These are phyloP conservation scores for Oncorhynchus clarkii DNA, from an alignment of 2,113 vertebrate species.

Conservation along the genomic window DNA sequence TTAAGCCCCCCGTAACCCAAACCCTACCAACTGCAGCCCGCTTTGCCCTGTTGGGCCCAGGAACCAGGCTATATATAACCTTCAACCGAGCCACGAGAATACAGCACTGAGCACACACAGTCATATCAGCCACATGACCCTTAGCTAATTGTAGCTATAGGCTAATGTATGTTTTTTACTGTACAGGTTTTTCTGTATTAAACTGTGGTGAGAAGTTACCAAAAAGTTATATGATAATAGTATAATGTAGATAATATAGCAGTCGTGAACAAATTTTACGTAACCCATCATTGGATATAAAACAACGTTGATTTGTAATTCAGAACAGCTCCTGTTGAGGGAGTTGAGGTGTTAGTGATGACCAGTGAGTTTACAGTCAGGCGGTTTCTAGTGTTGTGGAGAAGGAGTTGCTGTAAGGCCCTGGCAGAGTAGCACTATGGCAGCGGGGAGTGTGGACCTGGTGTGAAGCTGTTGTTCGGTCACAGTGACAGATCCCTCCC, in stretches of 20 bases:
- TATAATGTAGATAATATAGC: no score
- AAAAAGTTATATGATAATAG: no score
- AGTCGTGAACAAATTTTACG: no score
- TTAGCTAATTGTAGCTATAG: background rate
- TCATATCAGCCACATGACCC: background rate
- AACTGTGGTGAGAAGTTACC: no score
- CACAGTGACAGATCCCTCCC: slow-evolving; percentile 33
- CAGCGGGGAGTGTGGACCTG: slow-evolving; percentile 45
- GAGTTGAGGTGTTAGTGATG: background rate
- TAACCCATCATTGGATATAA: background rate
- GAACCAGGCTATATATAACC: slow-evolving; percentile 39
- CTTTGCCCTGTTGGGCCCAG: slow-evolving; percentile 21
- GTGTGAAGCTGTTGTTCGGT: slow-evolving; percentile 37
- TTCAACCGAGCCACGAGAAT: slow-evolving; percentile 41
- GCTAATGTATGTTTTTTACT: no score
- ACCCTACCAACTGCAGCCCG: slow-evolving; percentile 37
- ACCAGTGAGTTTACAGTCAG: background rate
- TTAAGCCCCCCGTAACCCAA: slow-evolving; percentile 56
- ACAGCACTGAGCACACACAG: background rate
- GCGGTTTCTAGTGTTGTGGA: background rate
- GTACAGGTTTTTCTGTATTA: no score
- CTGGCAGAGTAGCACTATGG: slow-evolving; percentile 32
- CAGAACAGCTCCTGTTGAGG: background rate
- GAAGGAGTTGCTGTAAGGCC: slow-evolving; percentile 32
- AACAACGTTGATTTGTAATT: background rate